Base-by-base conservation (phyloP, 2,797 vertebrate genomes). In the Silurus lanzhouensis region DNA sequence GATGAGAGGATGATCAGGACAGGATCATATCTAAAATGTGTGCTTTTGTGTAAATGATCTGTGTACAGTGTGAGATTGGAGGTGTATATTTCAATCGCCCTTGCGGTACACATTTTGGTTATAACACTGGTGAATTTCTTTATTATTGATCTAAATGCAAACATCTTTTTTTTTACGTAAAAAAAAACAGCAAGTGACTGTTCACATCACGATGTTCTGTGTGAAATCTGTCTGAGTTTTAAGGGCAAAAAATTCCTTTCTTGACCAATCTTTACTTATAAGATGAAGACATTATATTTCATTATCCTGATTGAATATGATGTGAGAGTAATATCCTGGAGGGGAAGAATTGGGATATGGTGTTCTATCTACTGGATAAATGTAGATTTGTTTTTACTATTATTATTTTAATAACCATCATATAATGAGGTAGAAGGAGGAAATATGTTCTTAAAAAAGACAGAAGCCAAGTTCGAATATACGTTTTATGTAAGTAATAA, bases 401-500 rank as follows among this genome's bases (percentile, higher is more conserved):
- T 68, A 31, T 61, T 64, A 61, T 17, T 82, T 13, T 25, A 52
- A 60, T 66, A 57, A 60, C 8, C 44, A 64, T 76, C 31, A 52
- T n/a, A 66, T 61, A 38, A 48, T 27, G 57, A 55, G 55, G n/a
- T 19, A 74, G 60, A 81, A 76, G 17, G 48, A 68, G 58, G 63
- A 61, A 55, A 61, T 88, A 84, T 84, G 87, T 89, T 86, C 90
- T 93, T 84, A 94, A 97, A 96, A 96, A 98, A 96, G 94, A 98
- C 97, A 98, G 93, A 93, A 96, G 95, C 96, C 96, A 90, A 95
- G 94, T 97, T 96, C 96, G 96, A 97, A 96, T 97, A 98, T 98
- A 97, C 96, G 97, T 96, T 99, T 99, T 99, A 99, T 99, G 97
- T 96, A 96, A 98, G 97, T 98, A 99, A 98, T 99, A 99, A 98